These are phyloP conservation scores for Oncopodura yosiiana DNA, from an alignment of 1,140 invertebrate species.

Conservation along the genomic window DNA sequence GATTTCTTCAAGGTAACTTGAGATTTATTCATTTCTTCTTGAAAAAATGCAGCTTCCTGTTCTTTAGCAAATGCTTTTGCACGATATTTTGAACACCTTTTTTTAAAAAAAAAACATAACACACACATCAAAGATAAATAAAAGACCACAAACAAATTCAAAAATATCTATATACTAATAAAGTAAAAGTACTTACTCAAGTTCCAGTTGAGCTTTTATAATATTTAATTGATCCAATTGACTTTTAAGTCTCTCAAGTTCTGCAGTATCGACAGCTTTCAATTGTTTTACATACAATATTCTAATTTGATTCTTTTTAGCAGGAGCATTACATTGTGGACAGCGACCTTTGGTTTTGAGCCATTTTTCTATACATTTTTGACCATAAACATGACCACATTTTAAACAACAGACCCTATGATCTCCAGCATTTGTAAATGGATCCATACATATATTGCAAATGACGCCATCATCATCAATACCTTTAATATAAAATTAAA, in stretches of 20 bases:
- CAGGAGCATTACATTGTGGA: constrained; percentile 77
- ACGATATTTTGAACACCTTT: background rate
- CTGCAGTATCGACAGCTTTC: constrained; percentile 54
- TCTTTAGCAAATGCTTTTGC: background rate
- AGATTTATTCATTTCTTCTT: constrained; percentile 24
- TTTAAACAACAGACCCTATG: constrained; percentile 70
- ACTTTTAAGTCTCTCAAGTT: constrained; percentile 48
- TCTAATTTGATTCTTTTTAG: constrained; percentile 60
- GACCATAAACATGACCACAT: constrained; percentile 85
- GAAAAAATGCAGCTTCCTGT: constrained; percentile 1
- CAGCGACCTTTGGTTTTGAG: constrained; percentile 51
- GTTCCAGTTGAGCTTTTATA: constrained; percentile 41
- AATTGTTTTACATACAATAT: constrained; percentile 57
- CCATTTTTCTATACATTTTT: constrained; percentile 73
- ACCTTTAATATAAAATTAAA: no score
- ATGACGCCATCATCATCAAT: constrained; percentile 54
- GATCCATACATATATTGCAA: constrained; percentile 79
- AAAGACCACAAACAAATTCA: no score
- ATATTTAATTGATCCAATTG: constrained; percentile 46
- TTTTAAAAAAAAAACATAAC: background rate
- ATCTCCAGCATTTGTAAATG: constrained; percentile 71
- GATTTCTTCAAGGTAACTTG: background rate
- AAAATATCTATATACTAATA: background rate
- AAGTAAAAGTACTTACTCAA: constrained; percentile 37
- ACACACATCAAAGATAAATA: no score